Conservation (phyloP, 2,888 invertebrate species). For the Pseudanteris insignis region DNA sequence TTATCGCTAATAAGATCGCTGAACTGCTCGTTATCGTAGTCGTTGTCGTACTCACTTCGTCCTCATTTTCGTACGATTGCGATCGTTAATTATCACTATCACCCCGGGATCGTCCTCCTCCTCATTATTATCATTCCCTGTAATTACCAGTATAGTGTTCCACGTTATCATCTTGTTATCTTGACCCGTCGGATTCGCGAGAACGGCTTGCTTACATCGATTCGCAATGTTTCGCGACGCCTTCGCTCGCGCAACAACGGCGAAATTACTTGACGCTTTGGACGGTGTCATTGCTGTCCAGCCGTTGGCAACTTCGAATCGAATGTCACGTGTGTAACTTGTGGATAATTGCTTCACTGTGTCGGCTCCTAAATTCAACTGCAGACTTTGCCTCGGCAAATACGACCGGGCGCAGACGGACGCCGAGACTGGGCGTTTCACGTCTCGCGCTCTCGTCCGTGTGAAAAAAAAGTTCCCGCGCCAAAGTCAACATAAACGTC, state of each 20-base stretch:
- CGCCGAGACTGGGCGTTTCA: constrained; percentile 2
- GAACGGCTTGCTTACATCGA: constrained; percentile 35
- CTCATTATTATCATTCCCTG: constrained; percentile 62
- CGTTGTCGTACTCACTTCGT: constrained; percentile 55
- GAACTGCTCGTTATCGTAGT: constrained; percentile 64
- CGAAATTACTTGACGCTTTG: constrained; percentile 28
- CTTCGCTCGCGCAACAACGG: constrained; percentile 26
- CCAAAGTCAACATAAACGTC: too few relatives aligned
- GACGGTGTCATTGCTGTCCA: constrained; percentile 25
- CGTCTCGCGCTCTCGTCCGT: constrained; percentile 6
- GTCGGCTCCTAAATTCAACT: constrained; percentile 25
- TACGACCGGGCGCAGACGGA: constrained; percentile 1
- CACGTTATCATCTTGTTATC: constrained; percentile 61
- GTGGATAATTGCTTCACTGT: constrained; percentile 39
- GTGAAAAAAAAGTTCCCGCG: not conserved
- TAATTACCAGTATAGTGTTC: constrained; percentile 62
- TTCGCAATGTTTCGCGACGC: constrained; percentile 17
- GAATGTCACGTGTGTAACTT: constrained; percentile 39
- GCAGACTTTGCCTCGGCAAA: constrained; percentile 24
- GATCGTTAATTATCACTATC: constrained; percentile 65
- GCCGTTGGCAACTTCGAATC: constrained; percentile 29
- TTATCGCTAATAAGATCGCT: constrained; percentile 65
- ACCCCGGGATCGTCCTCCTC: constrained; percentile 53
- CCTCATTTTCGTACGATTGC: constrained; percentile 64
- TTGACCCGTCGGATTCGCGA: constrained; percentile 47